Percentiles rank a stretch among this genome's conserved stretches.
Conservation (phyloP, 2,113 vertebrate genomes). For the Phylloscopus trochiloides region DNA sequence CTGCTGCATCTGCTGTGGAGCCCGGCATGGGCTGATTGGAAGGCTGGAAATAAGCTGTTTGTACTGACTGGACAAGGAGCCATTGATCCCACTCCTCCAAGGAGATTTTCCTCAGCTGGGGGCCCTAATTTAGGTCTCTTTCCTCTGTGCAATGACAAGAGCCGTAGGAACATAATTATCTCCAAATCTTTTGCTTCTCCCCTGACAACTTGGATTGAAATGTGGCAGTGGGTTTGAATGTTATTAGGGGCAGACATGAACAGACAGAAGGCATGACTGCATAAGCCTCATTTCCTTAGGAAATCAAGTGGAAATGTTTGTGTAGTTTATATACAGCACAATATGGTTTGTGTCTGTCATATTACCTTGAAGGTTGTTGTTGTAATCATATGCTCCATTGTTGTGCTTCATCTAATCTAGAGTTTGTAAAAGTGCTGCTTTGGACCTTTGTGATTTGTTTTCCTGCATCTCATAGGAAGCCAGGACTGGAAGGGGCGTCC, state of each 20-base stretch:
- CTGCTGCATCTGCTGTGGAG: background rate
- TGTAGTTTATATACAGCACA: background rate
- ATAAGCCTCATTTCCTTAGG: slow-evolving; percentile 36
- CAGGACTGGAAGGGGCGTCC: background rate
- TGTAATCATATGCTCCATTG: background rate
- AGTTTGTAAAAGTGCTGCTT: slow-evolving; percentile 52
- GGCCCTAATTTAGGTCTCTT: background rate
- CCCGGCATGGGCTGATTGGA: rapidly evolving
- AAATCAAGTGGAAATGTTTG: slow-evolving; percentile 53
- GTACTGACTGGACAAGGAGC: background rate
- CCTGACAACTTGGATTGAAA: background rate
- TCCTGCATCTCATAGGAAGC: slow-evolving; percentile 33
- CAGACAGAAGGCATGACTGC: background rate
- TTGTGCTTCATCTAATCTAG: slow-evolving; percentile 36
- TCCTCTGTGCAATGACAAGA: background rate
- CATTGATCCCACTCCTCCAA: background rate
- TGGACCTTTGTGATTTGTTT: slow-evolving; percentile 50
- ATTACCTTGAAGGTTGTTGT: background rate
- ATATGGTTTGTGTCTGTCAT: background rate
- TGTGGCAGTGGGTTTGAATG: background rate
- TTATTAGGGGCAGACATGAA: background rate
- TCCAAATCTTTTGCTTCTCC: slow-evolving; percentile 8
- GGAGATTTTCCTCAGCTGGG: background rate
- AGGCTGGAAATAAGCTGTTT: slow-evolving; percentile 4
- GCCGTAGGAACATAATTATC: slow-evolving; percentile 14